phyloP scores from a whole-genome alignment of 2,888 invertebrate genomes.

The Mythimna loreyi region DNA sequence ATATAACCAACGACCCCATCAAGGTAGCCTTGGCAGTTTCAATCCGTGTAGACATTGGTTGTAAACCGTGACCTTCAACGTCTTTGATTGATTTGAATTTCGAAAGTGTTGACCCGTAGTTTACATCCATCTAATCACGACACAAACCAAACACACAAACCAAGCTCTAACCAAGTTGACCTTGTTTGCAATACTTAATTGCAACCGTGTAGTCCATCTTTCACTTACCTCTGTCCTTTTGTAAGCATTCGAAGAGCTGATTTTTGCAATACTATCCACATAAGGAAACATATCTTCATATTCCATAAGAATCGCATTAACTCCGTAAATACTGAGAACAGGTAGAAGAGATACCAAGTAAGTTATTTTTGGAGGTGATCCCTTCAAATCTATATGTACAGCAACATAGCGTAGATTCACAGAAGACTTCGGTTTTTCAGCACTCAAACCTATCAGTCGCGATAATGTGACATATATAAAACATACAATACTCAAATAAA shows the following conservation, averaged over 20 bases:
- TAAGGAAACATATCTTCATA: conserved; percentile 98
- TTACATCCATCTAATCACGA: too few relatives aligned
- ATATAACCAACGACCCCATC: too few relatives aligned
- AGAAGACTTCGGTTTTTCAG: background rate
- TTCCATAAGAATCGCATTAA: conserved; percentile 95
- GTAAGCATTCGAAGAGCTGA: conserved; percentile 93
- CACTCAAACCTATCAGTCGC: background rate
- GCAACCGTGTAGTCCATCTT: too few relatives aligned
- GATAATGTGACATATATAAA: background rate
- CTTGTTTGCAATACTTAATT: too few relatives aligned
- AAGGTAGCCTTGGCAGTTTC: too few relatives aligned
- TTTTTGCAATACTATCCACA: conserved; percentile 89
- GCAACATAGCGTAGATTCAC: conserved; percentile 89
- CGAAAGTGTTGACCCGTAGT: too few relatives aligned
- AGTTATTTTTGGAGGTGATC: conserved; percentile 93
- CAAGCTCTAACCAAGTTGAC: too few relatives aligned
- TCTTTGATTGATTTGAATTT: too few relatives aligned
- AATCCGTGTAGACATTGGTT: too few relatives aligned
- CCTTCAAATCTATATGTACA: conserved; percentile 96
- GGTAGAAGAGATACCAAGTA: conserved; percentile 92
- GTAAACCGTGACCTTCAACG: too few relatives aligned
- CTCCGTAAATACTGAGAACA: conserved; percentile 92
- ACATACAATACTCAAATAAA: background rate
- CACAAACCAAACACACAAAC: too few relatives aligned
- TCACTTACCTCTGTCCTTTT: conserved; percentile 78